These are phyloP conservation scores for Glandiceps talaboti DNA, from an alignment of 53 echinoderm and acorn worm species.

Conservation along the genomic window DNA sequence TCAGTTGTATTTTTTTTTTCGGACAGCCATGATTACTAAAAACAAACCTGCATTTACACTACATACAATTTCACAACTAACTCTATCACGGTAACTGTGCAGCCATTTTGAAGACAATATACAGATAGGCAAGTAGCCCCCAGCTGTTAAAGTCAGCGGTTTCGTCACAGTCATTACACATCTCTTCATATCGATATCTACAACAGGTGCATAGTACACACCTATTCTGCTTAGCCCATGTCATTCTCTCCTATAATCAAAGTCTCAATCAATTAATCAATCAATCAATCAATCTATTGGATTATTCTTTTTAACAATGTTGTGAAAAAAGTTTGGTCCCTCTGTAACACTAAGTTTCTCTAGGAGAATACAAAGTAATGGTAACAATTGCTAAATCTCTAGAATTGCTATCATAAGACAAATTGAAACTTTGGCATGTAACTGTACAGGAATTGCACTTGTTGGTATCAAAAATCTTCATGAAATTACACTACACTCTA, in stretches of 20 bases:
- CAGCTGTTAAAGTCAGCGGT: not conserved
- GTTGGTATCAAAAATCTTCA: not conserved
- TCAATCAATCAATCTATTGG: no score
- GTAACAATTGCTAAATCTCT: not conserved
- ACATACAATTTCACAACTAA: not conserved
- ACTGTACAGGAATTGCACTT: not conserved
- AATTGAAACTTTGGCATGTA: not conserved
- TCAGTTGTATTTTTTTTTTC: not conserved
- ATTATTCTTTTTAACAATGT: no score
- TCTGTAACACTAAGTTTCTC: not conserved
- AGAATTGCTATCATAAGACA: not conserved
- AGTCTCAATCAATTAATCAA: no score
- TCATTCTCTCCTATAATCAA: not conserved
- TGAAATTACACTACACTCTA: not conserved
- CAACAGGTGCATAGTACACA: not conserved
- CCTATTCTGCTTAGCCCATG: not conserved
- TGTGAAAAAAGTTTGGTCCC: not conserved
- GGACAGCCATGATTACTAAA: not conserved
- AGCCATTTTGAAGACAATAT: not conserved
- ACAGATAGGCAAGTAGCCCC: not conserved
- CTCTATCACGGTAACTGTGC: not conserved
- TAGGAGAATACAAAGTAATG: not conserved
- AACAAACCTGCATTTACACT: not conserved
- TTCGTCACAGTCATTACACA: no score
- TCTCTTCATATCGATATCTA: not conserved